Conservation (phyloP, 2,113 vertebrate genomes). For the Madoqua kirkii region DNA sequence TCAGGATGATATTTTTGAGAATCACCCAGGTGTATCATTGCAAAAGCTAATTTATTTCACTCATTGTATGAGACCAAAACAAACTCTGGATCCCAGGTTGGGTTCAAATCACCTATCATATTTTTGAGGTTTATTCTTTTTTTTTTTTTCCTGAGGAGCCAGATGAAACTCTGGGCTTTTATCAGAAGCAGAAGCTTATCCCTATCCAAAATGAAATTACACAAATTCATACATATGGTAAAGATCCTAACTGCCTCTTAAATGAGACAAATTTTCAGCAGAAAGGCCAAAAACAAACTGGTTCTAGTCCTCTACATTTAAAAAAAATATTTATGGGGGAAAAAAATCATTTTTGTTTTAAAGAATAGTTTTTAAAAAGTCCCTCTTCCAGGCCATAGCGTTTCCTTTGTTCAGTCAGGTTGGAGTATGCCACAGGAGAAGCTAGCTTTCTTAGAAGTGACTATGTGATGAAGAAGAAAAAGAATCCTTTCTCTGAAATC, state of each 20-base stretch:
- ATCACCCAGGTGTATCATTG: not conserved
- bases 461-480: conserved; percentile 79
- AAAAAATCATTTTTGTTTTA: conserved; percentile 77
- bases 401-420: conserved; percentile 71
- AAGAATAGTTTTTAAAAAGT: conserved; percentile 69
- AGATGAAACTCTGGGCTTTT: conserved; percentile 69
- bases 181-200: conserved; percentile 76
- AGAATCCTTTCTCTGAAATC: conserved; percentile 70
- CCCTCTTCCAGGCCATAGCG: conserved; percentile 70
- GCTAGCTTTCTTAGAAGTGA: conserved; percentile 73
- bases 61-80: not conserved
- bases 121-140: not conserved
- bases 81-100: not conserved
- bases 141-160: conserved; percentile 50
- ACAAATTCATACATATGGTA: conserved; percentile 80
- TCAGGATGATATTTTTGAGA: not conserved
- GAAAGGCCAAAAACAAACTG: conserved; percentile 84
- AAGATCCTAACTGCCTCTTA: conserved; percentile 84
- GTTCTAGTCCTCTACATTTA: conserved; percentile 81
- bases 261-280: conserved; percentile 87
- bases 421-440: conserved; percentile 53
- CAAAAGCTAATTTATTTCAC: not conserved
- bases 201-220: conserved; percentile 78
- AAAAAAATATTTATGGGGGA: conserved; percentile 77
- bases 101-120: not conserved